A percentile compares a stretch with the other conserved stretches of the same genome.
phyloP scores from a whole-genome alignment of 2,113 vertebrate species.

The Pipra filicauda region DNA sequence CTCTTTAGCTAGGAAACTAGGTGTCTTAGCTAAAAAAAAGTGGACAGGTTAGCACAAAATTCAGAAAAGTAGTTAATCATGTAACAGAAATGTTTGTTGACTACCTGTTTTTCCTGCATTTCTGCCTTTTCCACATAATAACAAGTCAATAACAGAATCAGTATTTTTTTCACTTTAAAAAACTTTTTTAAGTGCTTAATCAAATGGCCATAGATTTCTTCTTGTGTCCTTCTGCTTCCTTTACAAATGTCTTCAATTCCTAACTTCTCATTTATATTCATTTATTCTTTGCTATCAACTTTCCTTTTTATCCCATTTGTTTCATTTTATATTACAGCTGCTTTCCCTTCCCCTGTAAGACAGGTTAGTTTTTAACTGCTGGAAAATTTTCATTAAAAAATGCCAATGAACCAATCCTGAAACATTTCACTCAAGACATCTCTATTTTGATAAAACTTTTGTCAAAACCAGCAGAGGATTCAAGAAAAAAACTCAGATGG shows the following conservation, averaged over 20 bases:
- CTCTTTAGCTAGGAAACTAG: background rate
- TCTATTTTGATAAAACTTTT: background rate
- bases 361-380: background rate
- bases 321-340: slow-evolving; percentile 18
- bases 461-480: background rate
- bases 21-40: background rate
- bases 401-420: background rate
- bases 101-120: background rate
- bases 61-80: background rate
- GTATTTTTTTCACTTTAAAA: background rate
- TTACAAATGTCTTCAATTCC: background rate
- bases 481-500: background rate
- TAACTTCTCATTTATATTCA: slow-evolving; percentile 30
- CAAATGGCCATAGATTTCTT: background rate
- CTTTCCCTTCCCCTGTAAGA: background rate
- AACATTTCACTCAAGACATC: background rate
- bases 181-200: background rate
- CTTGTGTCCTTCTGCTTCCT: background rate
- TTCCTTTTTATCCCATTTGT: background rate
- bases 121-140: background rate
- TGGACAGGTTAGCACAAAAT: background rate
- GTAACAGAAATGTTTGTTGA: background rate
- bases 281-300: slow-evolving; percentile 28
- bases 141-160: background rate
- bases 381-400: slow-evolving; percentile 1